Evolutionary conservation across 1,140 invertebrate species (phyloP).

Genomic region (Vollenhovia emeryi): DNA sequence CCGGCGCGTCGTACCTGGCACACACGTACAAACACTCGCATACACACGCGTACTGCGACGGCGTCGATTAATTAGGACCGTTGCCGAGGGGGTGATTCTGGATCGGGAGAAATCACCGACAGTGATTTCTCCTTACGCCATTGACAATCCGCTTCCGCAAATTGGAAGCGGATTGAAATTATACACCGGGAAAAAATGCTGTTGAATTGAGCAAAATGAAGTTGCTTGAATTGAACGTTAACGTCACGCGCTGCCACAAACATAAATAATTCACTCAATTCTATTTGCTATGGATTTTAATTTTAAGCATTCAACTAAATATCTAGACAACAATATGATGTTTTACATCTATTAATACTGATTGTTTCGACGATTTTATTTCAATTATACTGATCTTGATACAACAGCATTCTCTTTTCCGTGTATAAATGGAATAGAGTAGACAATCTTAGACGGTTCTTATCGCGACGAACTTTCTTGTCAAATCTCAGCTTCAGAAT

Average conservation of each 20-base stretch:
- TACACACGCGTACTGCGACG: not conserved
- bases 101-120: not conserved
- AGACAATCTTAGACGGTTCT: not conserved
- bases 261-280: too few species aligned
- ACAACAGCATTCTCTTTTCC: too few species aligned
- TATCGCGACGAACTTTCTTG: not conserved
- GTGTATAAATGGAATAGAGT: not conserved
- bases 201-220: too few species aligned
- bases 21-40: not conserved
- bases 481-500: not conserved
- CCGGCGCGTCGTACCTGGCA: constrained; percentile 82
- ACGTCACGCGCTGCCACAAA: too few species aligned
- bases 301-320: too few species aligned
- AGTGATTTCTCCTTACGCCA: not conserved
- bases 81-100: not conserved
- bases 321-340: too few species aligned
- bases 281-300: too few species aligned
- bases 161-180: not conserved
- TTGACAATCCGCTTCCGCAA: not conserved
- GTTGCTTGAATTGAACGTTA: too few species aligned
- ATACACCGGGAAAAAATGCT: too few species aligned
- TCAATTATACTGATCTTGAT: too few species aligned
- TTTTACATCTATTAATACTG: too few species aligned
- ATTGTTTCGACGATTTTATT: too few species aligned
- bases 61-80: constrained; percentile 13